These are phyloP conservation scores for Threskiornis aethiopicus DNA, from an alignment of 2,797 vertebrate species.

Conservation along the genomic window DNA sequence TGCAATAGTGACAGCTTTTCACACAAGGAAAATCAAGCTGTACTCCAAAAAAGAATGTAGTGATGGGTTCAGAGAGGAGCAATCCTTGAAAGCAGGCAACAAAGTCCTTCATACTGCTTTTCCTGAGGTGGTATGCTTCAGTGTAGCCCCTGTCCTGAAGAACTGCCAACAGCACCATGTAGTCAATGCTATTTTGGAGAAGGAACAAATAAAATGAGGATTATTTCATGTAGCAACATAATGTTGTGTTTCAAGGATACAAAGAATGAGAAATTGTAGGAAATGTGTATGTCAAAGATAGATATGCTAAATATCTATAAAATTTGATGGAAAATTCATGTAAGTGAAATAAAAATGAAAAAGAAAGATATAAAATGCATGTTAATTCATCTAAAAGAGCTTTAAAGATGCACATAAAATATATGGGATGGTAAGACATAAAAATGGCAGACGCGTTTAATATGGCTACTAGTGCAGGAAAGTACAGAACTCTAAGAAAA, in stretches of 20 bases:
- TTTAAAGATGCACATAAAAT: not conserved
- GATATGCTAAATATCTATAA: not conserved
- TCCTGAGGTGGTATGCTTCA: not conserved
- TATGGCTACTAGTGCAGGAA: not conserved
- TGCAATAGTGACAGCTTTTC: not conserved
- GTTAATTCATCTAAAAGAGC: not conserved
- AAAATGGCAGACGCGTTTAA: not conserved
- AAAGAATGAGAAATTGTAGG: not conserved
- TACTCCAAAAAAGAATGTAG: not conserved
- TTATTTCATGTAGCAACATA: not conserved
- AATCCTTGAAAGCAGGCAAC: not conserved
- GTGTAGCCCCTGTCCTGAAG: not conserved
- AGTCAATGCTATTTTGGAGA: not conserved
- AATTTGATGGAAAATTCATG: not conserved
- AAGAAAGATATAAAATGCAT: not conserved
- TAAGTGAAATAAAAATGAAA: not conserved
- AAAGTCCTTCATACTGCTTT: not conserved
- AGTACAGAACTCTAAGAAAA: not conserved
- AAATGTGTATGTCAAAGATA: not conserved
- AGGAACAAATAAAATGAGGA: not conserved
- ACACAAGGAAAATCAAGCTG: not conserved
- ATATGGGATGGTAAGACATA: not conserved
- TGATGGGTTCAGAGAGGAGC: not conserved
- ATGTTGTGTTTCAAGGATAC: not conserved
- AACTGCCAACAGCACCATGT: not conserved